Conservation (phyloP, 1,140 invertebrate species). For the Zaprionus taronus region DNA sequence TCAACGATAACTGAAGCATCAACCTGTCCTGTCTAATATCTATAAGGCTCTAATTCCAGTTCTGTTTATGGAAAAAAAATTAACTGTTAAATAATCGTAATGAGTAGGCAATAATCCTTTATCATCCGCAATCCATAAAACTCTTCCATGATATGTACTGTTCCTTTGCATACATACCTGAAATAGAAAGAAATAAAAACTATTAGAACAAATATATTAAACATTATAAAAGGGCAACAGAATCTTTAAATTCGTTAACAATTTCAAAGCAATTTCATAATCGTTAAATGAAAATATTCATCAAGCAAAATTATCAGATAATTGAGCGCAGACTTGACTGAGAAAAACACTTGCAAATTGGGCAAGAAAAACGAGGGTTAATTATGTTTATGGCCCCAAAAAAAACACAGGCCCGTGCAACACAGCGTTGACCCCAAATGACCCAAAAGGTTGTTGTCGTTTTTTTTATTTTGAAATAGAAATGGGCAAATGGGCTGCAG, state of each 20-base stretch:
- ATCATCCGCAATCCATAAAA: not conserved
- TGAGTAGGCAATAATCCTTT: not conserved
- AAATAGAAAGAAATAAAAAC: slow-evolving; percentile 14
- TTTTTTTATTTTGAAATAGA: slow-evolving; percentile 5
- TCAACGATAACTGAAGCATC: too few relatives aligned
- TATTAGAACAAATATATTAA: not conserved
- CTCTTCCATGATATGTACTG: not conserved
- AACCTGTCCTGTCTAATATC: too few relatives aligned
- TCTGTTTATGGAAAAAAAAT: not conserved
- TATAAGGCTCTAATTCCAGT: not conserved
- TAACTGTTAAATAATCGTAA: not conserved
- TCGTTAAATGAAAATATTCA: slow-evolving; percentile 2
- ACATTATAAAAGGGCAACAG: not conserved
- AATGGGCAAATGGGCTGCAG: slow-evolving; percentile 20
- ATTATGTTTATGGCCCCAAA: slow-evolving; percentile 22
- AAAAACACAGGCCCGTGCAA: not conserved
- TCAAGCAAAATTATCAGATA: slow-evolving; percentile 24
- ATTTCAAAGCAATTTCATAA: not conserved
- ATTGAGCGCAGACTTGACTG: slow-evolving; percentile 12
- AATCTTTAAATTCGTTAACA: not conserved
- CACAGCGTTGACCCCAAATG: slow-evolving; percentile 22
- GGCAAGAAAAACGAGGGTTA: slow-evolving; percentile 28
- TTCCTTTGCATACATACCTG: slow-evolving; percentile 26
- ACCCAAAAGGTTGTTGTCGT: slow-evolving; percentile 6
- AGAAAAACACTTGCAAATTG: slow-evolving; percentile 32